phyloP scores from a whole-genome alignment of 2,888 invertebrate genomes.

The Chrysolina americana region DNA sequence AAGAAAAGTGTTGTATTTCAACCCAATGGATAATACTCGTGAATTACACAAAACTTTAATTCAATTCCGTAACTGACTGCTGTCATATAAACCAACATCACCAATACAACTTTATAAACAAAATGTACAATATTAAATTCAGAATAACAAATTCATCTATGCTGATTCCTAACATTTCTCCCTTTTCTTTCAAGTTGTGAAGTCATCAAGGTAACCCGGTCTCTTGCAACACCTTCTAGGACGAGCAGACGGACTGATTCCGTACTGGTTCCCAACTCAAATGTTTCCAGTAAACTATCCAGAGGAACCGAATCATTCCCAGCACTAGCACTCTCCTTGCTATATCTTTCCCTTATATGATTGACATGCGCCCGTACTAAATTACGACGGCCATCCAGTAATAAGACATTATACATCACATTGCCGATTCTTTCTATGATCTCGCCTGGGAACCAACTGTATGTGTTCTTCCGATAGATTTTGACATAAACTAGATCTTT shows the following conservation, averaged over 20 bases:
- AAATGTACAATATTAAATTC: too few relatives aligned
- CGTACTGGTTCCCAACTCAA: not conserved
- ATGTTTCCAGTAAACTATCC: not conserved
- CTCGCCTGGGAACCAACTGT: not conserved
- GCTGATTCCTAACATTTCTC: not conserved
- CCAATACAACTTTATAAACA: too few relatives aligned
- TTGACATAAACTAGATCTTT: not conserved
- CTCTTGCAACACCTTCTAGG: not conserved
- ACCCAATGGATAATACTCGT: too few relatives aligned
- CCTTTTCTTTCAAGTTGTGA: not conserved
- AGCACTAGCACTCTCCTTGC: not conserved
- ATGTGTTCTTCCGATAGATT: not conserved
- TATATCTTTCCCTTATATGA: not conserved
- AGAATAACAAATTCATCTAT: too few relatives aligned
- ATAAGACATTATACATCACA: not conserved
- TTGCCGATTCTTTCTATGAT: slow-evolving; percentile 6
- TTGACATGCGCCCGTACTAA: not conserved
- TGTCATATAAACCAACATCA: too few relatives aligned
- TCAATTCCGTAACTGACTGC: too few relatives aligned
- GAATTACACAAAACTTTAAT: too few relatives aligned
- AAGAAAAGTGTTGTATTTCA: too few relatives aligned
- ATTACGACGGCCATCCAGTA: not conserved
- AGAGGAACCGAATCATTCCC: not conserved
- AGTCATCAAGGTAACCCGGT: not conserved
- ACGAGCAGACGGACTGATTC: not conserved